These are phyloP conservation scores for Vulpes vulpes DNA, from an alignment of 2,113 vertebrate species.

Conservation along the genomic window DNA sequence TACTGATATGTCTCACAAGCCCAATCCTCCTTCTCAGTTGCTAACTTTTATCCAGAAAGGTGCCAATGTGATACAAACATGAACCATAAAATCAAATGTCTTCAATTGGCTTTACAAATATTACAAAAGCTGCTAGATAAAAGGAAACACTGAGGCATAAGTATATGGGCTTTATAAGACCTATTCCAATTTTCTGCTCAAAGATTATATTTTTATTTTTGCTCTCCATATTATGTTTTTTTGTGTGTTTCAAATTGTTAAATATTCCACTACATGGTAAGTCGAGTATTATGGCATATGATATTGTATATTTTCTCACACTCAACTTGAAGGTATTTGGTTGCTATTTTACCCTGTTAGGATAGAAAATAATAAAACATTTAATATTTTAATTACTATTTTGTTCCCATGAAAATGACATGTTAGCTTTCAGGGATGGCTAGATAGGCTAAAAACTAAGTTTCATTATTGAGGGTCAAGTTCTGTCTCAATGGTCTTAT, in stretches of 20 bases:
- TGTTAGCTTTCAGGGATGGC: background rate
- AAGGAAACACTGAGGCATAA: background rate
- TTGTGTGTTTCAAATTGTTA: background rate
- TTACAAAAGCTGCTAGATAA: background rate
- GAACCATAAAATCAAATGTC: background rate
- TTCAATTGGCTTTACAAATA: background rate
- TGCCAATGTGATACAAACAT: background rate
- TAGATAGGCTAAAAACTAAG: background rate
- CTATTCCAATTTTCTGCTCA: background rate
- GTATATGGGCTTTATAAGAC: background rate
- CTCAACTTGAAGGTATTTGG: background rate
- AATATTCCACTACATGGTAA: background rate
- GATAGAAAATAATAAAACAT: background rate
- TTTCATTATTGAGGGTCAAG: background rate
- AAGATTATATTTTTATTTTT: background rate
- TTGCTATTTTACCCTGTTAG: background rate
- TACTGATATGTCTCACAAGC: background rate
- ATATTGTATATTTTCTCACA: background rate
- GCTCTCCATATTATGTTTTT: background rate
- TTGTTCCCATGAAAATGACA: background rate
- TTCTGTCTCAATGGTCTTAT: background rate
- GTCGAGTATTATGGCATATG: rapidly evolving
- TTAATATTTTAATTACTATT: conserved; percentile 5
- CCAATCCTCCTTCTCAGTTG: background rate
- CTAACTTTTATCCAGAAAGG: background rate